Conservation (phyloP, 1,140 invertebrate species). For the Megathymus violae region DNA sequence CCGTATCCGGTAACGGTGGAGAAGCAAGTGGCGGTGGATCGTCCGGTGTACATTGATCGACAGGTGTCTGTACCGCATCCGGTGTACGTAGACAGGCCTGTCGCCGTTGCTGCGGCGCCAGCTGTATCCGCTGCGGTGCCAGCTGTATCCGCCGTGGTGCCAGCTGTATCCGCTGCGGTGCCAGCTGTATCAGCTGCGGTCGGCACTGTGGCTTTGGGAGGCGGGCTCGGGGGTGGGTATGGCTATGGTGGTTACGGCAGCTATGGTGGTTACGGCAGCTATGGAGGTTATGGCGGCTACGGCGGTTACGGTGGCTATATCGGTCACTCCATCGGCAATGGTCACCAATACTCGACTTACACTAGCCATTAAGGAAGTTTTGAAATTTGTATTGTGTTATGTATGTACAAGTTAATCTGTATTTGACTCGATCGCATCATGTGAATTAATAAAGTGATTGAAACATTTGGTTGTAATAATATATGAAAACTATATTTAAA, state of each 20-base stretch:
- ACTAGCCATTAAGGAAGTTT: slow-evolving; percentile 46
- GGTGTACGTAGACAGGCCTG: slow-evolving; percentile 66
- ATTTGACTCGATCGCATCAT: slow-evolving; percentile 26
- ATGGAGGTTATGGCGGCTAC: slow-evolving; percentile 13
- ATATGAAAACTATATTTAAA: slow-evolving; percentile 22
- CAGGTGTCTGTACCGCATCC: slow-evolving; percentile 72
- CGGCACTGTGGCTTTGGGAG: slow-evolving; percentile 22
- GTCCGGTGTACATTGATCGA: slow-evolving; percentile 74
- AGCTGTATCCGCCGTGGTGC: slow-evolving; percentile 41
- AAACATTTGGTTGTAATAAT: slow-evolving; percentile 30
- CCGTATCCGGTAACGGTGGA: slow-evolving; percentile 75
- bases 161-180: slow-evolving; percentile 23
- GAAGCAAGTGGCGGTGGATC: slow-evolving; percentile 70
- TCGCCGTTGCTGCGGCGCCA: slow-evolving; percentile 47
- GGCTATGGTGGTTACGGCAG: slow-evolving; percentile 32
- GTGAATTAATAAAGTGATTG: slow-evolving; percentile 42
- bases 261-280: slow-evolving; percentile 20
- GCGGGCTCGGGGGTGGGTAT: slow-evolving; percentile 9
- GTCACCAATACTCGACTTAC: slow-evolving; percentile 44
- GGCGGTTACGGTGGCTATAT: slow-evolving; percentile 22
- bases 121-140: slow-evolving; percentile 34
- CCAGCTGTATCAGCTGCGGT: slow-evolving; percentile 39
- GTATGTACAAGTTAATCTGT: slow-evolving; percentile 48
- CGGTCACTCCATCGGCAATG: slow-evolving; percentile 21
- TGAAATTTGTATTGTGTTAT: slow-evolving; percentile 29